Base-by-base conservation (phyloP, 37 sponge, comb jelly and placozoan genomes). In the Ianthella basta region DNA sequence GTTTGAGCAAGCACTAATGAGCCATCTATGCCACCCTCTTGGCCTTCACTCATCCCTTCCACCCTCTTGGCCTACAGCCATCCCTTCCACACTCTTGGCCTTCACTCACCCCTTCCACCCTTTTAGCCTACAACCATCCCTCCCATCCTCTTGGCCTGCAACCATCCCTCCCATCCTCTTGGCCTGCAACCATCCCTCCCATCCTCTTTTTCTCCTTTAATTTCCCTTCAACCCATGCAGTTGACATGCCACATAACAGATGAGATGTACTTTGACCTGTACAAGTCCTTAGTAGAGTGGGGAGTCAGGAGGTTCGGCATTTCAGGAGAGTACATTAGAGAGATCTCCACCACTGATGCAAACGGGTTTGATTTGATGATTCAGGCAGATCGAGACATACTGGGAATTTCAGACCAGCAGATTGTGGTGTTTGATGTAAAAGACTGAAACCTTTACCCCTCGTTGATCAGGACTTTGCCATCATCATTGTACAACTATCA, bases 301-400 rank as follows among this genome's bases (percentile, higher is more conserved):
- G 78, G 54, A 25, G 78, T 50, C 38, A 38, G 78, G 10, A 38
- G 25, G 13, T 53, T 75, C 40, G 78, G 78, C 21, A 75, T 75
- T n/a, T 75, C 78, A 16, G 78, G 78, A 8, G 78, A 75, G 37
- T 75, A 53, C 78, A 40, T 75, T 24, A 75, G 40, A 24, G 78
- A 75, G 25, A 41, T 75, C 10, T 75, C 24, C n/a, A 75, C 78
- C 18, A 50, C 24, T 24, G 78, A 75, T 23, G 25, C 33, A 23
- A 75, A 75, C 25, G 78, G 78, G 16, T 75, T 75, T 36, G 50
- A 75, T 40, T 2, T 75, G 44, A 44, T 41, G 54, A 36, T 75
- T 24, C 44, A 50, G 2, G n/a, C 44, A 24, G 78, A 75, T 36
- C 44, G 78, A 12, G 78, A 75, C 25, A 23, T 75, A 19, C 53